Base-by-base conservation (phyloP, 2,113 vertebrate species). In the Jaculus jaculus region DNA sequence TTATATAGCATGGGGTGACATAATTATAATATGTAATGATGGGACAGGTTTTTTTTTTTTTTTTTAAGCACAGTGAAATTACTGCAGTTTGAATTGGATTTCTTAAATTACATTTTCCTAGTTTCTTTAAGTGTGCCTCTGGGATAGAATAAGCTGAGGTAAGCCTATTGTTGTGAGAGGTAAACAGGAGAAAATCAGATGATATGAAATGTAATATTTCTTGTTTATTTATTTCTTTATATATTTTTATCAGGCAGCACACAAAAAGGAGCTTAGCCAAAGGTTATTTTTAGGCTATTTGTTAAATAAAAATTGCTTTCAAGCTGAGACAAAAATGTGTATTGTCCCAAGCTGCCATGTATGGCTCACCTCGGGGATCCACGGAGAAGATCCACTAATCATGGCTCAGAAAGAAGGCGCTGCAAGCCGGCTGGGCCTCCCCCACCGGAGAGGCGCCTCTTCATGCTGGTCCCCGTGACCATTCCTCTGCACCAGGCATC, bases 1-100 rank as follows among this genome's bases (percentile, higher is more conserved):
- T 96, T 93, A 92, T 92, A 96, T 90, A 94, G 93, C 89, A 66
- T 90, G 96, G 66, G 92, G 94, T 94, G 90, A 96, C 94, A 95
- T 92, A 97, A 95, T 96, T 95, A 96, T 93, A 93, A 90, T 94
- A 94, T 58, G 93, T 34, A 84, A 93, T 83, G 92, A 95, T 89
- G 72, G 71, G 85, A 83, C n/a, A 88, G 91, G 69, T 34, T 63
- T 28, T 80, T 92, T 92, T 82, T 89, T 89, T 90, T 94, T 92
- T 92, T 82, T 89, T 89, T 90, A 94, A 94, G 69, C 77, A 0
- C 17, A 84, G 87, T 15, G 51, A 95, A 95, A 91, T 94, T 95
- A 79, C 51, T 86, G 26, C 23, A 63, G 26, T 90, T 93, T 80
- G 75, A 92, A 87, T 39, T 91, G 42, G 87, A 94, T 78, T 47